Conservation (phyloP, 2,113 vertebrate genomes). For the Sprattus sprattus region DNA sequence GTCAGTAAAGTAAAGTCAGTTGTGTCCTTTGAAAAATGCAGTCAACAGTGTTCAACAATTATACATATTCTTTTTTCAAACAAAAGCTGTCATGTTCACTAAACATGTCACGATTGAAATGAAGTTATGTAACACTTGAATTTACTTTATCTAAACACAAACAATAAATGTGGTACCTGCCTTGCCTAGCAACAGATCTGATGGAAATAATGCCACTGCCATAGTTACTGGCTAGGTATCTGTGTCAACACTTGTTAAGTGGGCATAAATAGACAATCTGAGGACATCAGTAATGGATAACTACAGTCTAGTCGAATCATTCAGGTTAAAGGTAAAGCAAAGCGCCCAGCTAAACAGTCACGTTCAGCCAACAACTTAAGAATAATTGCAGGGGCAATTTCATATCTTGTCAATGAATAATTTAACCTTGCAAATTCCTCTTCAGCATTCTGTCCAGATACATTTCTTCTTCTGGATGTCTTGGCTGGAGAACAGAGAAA, state of each 20-base stretch:
- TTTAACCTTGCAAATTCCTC: constrained; percentile 14
- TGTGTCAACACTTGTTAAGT: not conserved
- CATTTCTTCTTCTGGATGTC: constrained; percentile 3
- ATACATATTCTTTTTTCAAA: not conserved
- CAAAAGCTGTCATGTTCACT: not conserved
- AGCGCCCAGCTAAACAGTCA: constrained; percentile 16
- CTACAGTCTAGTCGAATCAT: constrained; percentile 15
- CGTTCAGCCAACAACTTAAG: constrained; percentile 14
- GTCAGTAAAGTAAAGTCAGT: not conserved
- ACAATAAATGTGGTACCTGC: not conserved
- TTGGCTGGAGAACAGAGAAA: constrained; percentile 24
- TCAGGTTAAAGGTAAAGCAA: constrained; percentile 17
- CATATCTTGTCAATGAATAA: constrained; percentile 32
- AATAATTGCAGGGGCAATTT: constrained; percentile 34
- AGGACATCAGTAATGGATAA: constrained; percentile 6
- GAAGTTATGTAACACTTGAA: not conserved
- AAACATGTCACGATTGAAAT: not conserved
- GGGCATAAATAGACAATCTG: not conserved
- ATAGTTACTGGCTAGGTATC: not conserved
- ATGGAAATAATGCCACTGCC: not conserved
- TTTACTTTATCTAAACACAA: not conserved
- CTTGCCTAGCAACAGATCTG: not conserved
- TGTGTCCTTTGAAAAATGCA: not conserved
- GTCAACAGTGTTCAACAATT: not conserved
- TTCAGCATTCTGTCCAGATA: constrained; percentile 26